phyloP scores from a whole-genome alignment of 1,140 invertebrate genomes.

The Panonychus citri region DNA sequence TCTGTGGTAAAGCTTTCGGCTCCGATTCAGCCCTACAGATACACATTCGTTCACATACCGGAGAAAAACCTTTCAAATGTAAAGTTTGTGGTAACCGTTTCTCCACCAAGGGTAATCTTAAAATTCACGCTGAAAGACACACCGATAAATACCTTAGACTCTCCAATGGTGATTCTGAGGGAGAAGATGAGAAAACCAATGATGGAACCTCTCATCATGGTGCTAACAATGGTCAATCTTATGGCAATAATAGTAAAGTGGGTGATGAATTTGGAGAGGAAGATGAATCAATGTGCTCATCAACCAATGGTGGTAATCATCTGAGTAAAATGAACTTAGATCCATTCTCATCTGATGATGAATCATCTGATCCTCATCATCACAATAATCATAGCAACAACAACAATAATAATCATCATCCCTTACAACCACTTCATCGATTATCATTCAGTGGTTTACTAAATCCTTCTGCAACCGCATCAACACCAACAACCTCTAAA shows the following conservation, averaged over 20 bases:
- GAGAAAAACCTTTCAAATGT: conserved; percentile 92
- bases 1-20: conserved; percentile 94
- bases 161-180: conserved; percentile 77
- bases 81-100: conserved; percentile 92
- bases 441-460: no score
- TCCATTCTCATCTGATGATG: no score
- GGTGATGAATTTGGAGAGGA: no score
- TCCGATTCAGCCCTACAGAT: conserved; percentile 86
- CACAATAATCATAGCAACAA: no score
- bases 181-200: background rate
- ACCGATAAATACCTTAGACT: conserved; percentile 31
- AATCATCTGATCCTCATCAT: no score
- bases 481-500: conserved; percentile 1
- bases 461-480: no score
- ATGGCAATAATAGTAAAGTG: no score
- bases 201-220: background rate
- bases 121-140: conserved; percentile 89
- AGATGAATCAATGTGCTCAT: no score
- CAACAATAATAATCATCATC: no score
- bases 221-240: background rate
- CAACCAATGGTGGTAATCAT: no score
- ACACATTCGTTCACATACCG: conserved; percentile 81
- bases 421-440: no score
- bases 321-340: no score
- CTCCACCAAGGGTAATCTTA: conserved; percentile 89